A percentile compares a stretch with the other conserved stretches of the same genome.
These are phyloP conservation scores for Corythoichthys intestinalis DNA, from an alignment of 2,113 vertebrate species.

Conservation along the genomic window DNA sequence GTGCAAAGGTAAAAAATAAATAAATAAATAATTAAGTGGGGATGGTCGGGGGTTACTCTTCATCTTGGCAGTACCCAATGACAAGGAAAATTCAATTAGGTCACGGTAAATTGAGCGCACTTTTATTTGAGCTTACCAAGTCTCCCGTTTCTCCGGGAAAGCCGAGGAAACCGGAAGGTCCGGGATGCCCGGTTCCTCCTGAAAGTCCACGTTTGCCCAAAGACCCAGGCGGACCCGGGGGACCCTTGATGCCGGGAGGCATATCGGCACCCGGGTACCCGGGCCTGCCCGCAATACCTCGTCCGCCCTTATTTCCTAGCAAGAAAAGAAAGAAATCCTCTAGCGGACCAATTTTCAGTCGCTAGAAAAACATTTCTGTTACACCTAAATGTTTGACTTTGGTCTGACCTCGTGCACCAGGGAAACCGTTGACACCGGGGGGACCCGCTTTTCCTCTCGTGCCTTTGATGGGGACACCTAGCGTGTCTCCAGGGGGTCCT, in stretches of 20 bases:
- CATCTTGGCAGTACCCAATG: too few species aligned
- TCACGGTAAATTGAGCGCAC: too few species aligned
- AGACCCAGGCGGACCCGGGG: conserved; percentile 42
- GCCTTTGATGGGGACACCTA: conserved; percentile 43
- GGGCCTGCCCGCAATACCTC: conserved; percentile 36
- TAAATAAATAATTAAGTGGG: too few species aligned
- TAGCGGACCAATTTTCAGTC: background rate
- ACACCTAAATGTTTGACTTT: background rate
- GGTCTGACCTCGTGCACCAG: conserved; percentile 63
- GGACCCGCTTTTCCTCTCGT: conserved; percentile 32
- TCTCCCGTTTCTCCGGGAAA: conserved; percentile 74
- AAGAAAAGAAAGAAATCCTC: background rate
- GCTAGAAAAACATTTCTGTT: background rate
- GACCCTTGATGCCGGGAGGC: conserved; percentile 40
- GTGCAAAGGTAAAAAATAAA: too few species aligned
- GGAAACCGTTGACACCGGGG: conserved; percentile 33
- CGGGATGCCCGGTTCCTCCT: conserved; percentile 47
- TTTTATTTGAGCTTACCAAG: conserved; percentile 47
- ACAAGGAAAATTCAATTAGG: too few species aligned
- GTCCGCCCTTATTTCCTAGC: conserved; percentile 61
- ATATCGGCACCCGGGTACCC: conserved; percentile 27
- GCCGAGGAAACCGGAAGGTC: conserved; percentile 65
- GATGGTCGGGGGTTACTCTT: too few species aligned
- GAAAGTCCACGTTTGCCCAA: conserved; percentile 39
- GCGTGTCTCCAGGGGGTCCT: conserved; percentile 41